A percentile compares a stretch with the other conserved stretches of the same genome.
These are phyloP conservation scores for Petrocephalus microphthalmus DNA, from an alignment of 2,113 vertebrate species.

Conservation along the genomic window DNA sequence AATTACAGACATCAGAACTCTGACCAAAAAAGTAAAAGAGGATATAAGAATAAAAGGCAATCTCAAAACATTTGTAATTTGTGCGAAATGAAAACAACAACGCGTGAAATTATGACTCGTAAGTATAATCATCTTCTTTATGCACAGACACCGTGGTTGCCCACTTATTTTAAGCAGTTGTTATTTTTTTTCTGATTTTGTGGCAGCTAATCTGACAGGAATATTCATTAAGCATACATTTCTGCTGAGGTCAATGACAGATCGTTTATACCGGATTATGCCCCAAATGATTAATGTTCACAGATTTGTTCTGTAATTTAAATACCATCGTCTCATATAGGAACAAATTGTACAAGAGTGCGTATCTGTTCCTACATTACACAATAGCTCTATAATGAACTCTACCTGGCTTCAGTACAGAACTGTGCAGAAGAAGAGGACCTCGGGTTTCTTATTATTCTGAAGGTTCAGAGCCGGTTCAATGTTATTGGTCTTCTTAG, in stretches of 20 bases:
- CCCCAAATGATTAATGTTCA: slow-evolving; percentile 6
- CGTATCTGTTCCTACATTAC: not conserved
- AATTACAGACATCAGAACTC: not conserved
- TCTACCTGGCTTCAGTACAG: not conserved
- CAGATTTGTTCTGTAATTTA: slow-evolving; percentile 3
- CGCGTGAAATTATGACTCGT: not conserved
- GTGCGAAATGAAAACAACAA: not conserved
- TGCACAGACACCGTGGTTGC: not conserved
- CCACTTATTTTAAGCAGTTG: not conserved
- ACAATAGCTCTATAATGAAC: slow-evolving; percentile 11
- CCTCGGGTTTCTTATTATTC: not conserved
- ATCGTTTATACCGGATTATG: not conserved
- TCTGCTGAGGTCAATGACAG: not conserved
- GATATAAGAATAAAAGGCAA: not conserved
- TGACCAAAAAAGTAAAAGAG: not conserved
- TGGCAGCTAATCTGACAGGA: not conserved
- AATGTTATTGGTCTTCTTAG: not conserved
- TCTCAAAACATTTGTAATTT: not conserved
- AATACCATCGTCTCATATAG: not conserved
- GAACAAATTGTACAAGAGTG: not conserved
- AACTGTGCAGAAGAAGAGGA: not conserved
- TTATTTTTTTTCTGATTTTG: slow-evolving; percentile 3
- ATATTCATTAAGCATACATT: slow-evolving; percentile 7
- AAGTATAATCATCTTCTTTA: not conserved
- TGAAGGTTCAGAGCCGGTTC: not conserved